These are phyloP conservation scores for Pteronotus mesoamericanus DNA, from an alignment of 2,797 vertebrate genomes.

Conservation along the genomic window DNA sequence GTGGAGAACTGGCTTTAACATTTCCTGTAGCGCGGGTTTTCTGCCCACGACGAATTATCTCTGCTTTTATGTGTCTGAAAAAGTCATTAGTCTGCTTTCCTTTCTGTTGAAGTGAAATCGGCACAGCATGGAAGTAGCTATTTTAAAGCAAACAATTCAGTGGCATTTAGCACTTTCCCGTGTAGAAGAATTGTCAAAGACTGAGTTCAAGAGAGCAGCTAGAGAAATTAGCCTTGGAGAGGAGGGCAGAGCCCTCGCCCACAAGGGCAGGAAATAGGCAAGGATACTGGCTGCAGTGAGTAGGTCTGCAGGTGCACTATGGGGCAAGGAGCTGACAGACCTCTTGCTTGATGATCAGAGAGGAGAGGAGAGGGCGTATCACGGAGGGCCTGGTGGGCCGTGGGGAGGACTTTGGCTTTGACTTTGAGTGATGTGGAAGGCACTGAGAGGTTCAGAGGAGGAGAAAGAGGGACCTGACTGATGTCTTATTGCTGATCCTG, in stretches of 20 bases:
- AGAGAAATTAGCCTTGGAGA: background rate
- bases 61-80: background rate
- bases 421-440: background rate
- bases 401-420: background rate
- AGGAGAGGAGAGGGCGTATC: background rate
- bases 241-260: background rate
- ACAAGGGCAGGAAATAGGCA: no score
- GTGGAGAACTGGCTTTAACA: background rate
- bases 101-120: background rate
- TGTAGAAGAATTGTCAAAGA: background rate
- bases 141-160: background rate
- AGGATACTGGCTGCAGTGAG: background rate
- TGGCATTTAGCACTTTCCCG: no score
- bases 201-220: no score
- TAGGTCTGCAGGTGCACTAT: background rate
- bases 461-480: background rate
- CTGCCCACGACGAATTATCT: background rate
- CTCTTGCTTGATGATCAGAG: background rate
- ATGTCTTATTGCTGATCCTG: background rate
- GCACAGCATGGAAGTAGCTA: background rate
- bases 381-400: background rate
- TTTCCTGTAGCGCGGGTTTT: background rate
- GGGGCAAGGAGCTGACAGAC: background rate
- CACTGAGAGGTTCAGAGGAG: background rate
- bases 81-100: background rate